Base-by-base conservation (phyloP, 1,140 invertebrate species). In the Lethocerus indicus region DNA sequence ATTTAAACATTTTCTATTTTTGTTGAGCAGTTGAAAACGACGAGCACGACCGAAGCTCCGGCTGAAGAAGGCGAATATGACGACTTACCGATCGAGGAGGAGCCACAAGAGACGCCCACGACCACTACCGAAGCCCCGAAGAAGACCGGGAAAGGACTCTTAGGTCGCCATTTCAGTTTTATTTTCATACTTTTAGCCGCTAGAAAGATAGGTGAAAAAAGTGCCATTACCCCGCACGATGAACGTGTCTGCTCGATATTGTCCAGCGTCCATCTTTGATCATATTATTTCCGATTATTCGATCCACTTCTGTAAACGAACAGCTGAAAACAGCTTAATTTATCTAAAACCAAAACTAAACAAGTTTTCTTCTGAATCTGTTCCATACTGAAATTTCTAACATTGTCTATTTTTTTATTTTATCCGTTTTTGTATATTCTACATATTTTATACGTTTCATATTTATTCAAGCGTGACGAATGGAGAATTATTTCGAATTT, bases 101-200 rank as follows among this genome's bases (percentile, higher is more conserved):
- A 47, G 26, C 23, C 23, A 44, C 16, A 46, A 20, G 43, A 46
- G 25, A 29, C 45, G 24, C 13, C 26, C n/a, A 54, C 49, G 2
- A 54, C 53, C n/a, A 50, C 53, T 7, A 51, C 45, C 13, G 53
- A 51, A 39, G 49, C 53, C 3, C 49, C 49, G 16, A 48, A 47
- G 27, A 51, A 50, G 46, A n/a, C 23, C 16, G 49, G 49, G 27
- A 23, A 47, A 7, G 32, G 47, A 44, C 44, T 36, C 29, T 28
- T 16, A 25, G 21, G 18, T 37, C 20, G 20, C 12, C n/a, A 37
- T 16, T 3, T 37, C 2, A 37, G 4, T 16, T 16, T 16, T 12
- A 37, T 16, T 16, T 2, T 20, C 3, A 3, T 9, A 16, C 9
- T 2, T 37, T 37, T 37, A 16, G 3, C 35, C n/a, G 20, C 2